A percentile compares a stretch with the other conserved stretches of the same genome.
Conservation (phyloP, 2,888 invertebrate genomes). For the Dicranocentrus wangi region DNA sequence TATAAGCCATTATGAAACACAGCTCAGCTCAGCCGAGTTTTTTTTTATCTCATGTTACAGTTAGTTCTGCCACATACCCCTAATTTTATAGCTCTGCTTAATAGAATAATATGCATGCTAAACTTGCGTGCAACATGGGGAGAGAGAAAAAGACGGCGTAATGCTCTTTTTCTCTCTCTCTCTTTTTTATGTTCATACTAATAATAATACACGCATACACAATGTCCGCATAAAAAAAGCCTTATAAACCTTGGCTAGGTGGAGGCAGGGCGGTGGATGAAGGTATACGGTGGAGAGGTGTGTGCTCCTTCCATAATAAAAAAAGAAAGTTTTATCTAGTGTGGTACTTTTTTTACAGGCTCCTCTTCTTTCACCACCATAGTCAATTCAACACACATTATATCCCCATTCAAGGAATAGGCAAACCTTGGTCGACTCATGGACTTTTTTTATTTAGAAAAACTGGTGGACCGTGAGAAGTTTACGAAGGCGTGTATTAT, state of each 20-base stretch:
- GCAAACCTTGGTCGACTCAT: neutral
- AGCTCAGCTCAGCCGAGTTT: too few relatives aligned
- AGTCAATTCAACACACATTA: neutral
- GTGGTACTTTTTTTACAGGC: slow-evolving; percentile 4
- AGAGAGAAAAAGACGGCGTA: slow-evolving; percentile 10
- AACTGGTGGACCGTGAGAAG: slow-evolving; percentile 48
- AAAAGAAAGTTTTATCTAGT: slow-evolving; percentile 27
- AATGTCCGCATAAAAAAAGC: slow-evolving; percentile 20
- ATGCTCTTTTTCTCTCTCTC: slow-evolving; percentile 8
- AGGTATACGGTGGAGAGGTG: too few relatives aligned
- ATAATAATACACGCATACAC: slow-evolving; percentile 26
- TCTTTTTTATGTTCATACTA: slow-evolving; percentile 23
- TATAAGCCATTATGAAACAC: too few relatives aligned
- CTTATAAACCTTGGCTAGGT: neutral
- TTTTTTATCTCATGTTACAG: slow-evolving; percentile 18
- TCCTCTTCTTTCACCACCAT: neutral
- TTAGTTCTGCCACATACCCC: slow-evolving; percentile 40
- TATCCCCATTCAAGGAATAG: neutral
- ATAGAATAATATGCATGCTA: slow-evolving; percentile 49
- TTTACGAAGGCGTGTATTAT: slow-evolving; percentile 30
- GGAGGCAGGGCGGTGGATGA: too few relatives aligned
- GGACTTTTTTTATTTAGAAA: slow-evolving; percentile 40
- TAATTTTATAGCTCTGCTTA: slow-evolving; percentile 42
- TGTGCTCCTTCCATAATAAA: slow-evolving; percentile 13
- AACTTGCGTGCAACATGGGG: slow-evolving; percentile 37